Evolutionary conservation across 2,797 vertebrate species (phyloP), one percentile per base, ranked within the genome.

Genomic region (Microcaecilia unicolor): DNA sequence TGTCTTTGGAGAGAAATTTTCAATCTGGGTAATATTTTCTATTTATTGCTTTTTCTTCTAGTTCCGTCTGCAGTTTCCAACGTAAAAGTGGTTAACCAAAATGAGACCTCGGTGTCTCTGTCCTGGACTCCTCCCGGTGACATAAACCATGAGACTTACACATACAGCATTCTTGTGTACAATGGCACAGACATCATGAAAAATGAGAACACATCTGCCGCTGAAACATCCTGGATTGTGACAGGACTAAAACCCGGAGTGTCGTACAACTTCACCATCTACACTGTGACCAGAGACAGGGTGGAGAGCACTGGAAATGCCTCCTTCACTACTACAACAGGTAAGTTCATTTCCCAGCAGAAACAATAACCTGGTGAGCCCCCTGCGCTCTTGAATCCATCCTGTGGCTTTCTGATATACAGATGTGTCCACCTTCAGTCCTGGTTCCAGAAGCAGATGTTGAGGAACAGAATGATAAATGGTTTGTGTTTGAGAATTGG

Each of bases 161-260:
- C 0, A 7, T 57, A 60, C 41, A 56, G 44, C 1, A 2, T 21
- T 21, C 50, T 44, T 9, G 11, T 8, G 20, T n/a, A n/a, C n/a
- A n/a, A n/a, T n/a, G n/a, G n/a, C n/a, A n/a, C n/a, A n/a, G n/a
- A n/a, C n/a, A n/a, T n/a, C n/a, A n/a, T n/a, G n/a, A 19, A 7
- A 6, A 25, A 4, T 25, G 8, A 7, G 15, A n/a, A n/a, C n/a
- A n/a, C n/a, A n/a, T 25, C 5, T 7, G 11, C 10, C 6, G 8
- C 12, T n/a, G n/a, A n/a, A 12, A n/a, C n/a, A n/a, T 14, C 25
- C 28, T 0, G 18, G 13, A 3, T 2, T 6, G 4, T 7, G 4
- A 4, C 2, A 2, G 8, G 8, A n/a, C 28, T 51, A 23, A 1
- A 6, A 10, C 21, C 34, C 20, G 52, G 52, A 21, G 11, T 15